Conservation (phyloP, 2,797 vertebrate species). For the Clarias pachynema region DNA sequence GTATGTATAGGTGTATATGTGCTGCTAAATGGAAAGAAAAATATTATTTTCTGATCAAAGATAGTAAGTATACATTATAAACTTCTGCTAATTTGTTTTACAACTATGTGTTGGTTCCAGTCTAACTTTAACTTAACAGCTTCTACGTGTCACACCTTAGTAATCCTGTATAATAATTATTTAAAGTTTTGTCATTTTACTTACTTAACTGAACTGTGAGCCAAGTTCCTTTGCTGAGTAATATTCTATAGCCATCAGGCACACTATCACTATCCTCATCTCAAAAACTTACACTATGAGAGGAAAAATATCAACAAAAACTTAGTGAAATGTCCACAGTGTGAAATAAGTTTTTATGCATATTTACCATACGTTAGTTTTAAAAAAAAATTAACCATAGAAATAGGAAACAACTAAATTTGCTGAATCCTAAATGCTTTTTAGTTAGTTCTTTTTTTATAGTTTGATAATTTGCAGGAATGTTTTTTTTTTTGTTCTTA, state of each 20-base stretch:
- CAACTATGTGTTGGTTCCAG: conserved; percentile 4
- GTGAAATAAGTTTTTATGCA: background rate
- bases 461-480: background rate
- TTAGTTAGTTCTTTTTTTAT: background rate
- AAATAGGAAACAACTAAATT: background rate
- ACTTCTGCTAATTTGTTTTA: background rate
- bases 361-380: background rate
- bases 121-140: conserved; percentile 26
- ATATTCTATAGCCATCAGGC: conserved; percentile 33
- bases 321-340: background rate
- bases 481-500: too few relatives aligned
- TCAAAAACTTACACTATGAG: background rate
- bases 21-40: background rate
- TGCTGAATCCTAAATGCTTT: background rate
- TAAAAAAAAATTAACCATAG: background rate
- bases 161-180: background rate
- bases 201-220: conserved; percentile 43
- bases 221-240: conserved; percentile 30
- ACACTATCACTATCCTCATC: conserved; percentile 30
- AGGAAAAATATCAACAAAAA: conserved; percentile 34
- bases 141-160: background rate
- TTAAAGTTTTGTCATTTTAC: conserved; percentile 6
- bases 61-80: background rate
- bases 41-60: background rate
- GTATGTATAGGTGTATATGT: background rate